These are phyloP conservation scores for Papilio demoleus DNA, from an alignment of 2,888 invertebrate genomes.

Conservation along the genomic window DNA sequence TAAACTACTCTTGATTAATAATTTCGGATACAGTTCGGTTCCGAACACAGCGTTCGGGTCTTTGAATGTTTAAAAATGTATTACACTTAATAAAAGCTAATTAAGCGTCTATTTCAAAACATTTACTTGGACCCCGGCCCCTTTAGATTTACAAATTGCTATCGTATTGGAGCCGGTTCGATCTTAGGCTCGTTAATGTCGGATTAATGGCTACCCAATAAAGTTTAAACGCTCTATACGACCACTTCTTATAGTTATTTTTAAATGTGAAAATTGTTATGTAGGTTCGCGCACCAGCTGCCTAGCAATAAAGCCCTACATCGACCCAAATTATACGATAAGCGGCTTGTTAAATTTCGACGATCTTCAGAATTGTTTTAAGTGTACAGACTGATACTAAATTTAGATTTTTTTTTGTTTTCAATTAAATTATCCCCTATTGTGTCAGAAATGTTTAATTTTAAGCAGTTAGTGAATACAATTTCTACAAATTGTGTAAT, in stretches of 20 bases:
- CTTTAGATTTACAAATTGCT: slow-evolving; percentile 73
- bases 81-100: slow-evolving; percentile 66
- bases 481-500: neutral
- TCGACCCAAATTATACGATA: slow-evolving; percentile 71
- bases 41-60: slow-evolving; percentile 47
- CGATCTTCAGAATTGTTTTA: slow-evolving; percentile 44
- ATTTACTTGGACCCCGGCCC: slow-evolving; percentile 58
- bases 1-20: slow-evolving; percentile 53
- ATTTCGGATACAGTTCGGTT: slow-evolving; percentile 43
- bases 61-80: slow-evolving; percentile 53
- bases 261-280: slow-evolving; percentile 76
- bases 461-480: neutral
- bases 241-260: slow-evolving; percentile 62
- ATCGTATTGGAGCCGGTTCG: slow-evolving; percentile 60
- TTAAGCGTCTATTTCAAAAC: slow-evolving; percentile 71
- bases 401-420: slow-evolving; percentile 42
- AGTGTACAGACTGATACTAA: slow-evolving; percentile 29
- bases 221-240: slow-evolving; percentile 61
- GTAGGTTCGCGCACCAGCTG: slow-evolving; percentile 65
- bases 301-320: slow-evolving; percentile 62
- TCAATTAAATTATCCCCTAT: slow-evolving; percentile 19
- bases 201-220: slow-evolving; percentile 57
- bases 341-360: slow-evolving; percentile 61
- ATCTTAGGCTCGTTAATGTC: slow-evolving; percentile 59
- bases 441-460: slow-evolving; percentile 10